Percentiles rank a stretch among this genome's conserved stretches.
Evolutionary conservation across 2,113 vertebrate genomes (phyloP).

Genomic region (Apteryx mantelli): DNA sequence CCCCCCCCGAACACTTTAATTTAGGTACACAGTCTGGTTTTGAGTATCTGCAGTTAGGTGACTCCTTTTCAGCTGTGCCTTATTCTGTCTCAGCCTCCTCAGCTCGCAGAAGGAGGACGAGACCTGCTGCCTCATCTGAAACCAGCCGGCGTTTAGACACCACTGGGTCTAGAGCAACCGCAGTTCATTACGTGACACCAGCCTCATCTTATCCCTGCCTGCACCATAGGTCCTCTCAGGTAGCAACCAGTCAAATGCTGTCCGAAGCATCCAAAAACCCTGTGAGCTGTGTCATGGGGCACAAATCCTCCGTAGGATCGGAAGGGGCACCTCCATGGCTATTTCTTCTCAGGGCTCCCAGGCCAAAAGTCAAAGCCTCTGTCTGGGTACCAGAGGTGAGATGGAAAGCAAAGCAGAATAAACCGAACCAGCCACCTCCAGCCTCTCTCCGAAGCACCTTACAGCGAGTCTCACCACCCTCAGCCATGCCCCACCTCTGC

Average conservation of each 20-base stretch:
- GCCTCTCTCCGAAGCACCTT: background rate
- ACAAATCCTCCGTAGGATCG: background rate
- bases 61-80: background rate
- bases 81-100: background rate
- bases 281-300: background rate
- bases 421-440: background rate
- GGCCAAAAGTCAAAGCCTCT: background rate
- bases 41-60: background rate
- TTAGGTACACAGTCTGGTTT: background rate
- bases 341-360: background rate
- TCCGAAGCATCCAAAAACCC: background rate
- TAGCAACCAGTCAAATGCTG: background rate
- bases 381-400: background rate
- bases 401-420: background rate
- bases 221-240: background rate
- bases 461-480: background rate
- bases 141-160: background rate
- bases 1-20: background rate
- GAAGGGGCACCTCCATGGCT: fast-evolving
- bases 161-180: too few relatives aligned
- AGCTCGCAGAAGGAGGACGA: background rate
- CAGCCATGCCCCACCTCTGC: background rate
- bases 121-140: background rate
- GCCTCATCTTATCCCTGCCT: background rate
- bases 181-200: background rate